Evolutionary conservation across 2,888 invertebrate genomes (phyloP).

Genomic region (Drosophila picticornis): DNA sequence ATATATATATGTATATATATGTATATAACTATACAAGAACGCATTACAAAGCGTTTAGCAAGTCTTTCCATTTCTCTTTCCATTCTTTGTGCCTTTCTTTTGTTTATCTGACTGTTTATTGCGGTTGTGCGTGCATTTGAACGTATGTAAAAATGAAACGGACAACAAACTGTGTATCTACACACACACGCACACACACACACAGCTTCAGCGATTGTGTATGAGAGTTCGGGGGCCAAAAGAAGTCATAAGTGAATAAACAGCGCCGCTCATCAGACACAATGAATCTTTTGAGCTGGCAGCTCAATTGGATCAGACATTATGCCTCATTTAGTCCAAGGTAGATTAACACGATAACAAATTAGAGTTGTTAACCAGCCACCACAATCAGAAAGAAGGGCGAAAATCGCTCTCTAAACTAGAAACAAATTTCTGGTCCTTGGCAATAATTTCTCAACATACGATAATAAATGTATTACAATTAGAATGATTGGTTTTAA

Average conservation of each 20-base stretch:
- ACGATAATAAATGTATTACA: neutral
- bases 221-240: constrained; percentile 39
- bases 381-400: neutral
- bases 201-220: constrained; percentile 42
- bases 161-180: constrained; percentile 22
- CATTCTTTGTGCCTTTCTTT: constrained; percentile 24
- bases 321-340: neutral
- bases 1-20: neutral
- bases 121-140: constrained; percentile 43
- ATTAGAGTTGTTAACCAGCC: neutral
- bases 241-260: constrained; percentile 52
- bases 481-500: neutral
- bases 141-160: constrained; percentile 40
- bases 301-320: constrained; percentile 1
- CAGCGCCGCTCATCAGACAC: constrained; percentile 24
- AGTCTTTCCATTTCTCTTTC: constrained; percentile 20
- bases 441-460: neutral
- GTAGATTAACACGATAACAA: neutral
- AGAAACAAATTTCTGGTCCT: neutral
- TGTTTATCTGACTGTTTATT: constrained; percentile 37
- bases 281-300: constrained; percentile 11
- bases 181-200: neutral
- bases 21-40: constrained; percentile 56
- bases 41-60: constrained; percentile 76
- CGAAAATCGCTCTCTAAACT: neutral